Base-by-base conservation (phyloP, 2,113 vertebrate species). In the Paracanthobrama guichenoti region DNA sequence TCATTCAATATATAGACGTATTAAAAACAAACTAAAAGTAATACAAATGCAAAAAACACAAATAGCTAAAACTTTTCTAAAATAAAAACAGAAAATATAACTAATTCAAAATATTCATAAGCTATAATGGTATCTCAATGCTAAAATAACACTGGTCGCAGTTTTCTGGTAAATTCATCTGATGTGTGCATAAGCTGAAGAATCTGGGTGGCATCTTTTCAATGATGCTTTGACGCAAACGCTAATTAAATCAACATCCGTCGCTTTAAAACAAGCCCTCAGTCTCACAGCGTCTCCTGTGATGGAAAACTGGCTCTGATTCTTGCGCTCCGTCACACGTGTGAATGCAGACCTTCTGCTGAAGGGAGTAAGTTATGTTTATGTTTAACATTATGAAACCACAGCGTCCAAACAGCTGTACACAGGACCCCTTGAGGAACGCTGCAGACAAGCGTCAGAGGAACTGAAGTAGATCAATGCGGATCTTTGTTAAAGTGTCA, bases 331-430 rank as follows among this genome's bases (percentile, higher is more conserved):
- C 10, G 0, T 22, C 66, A 22, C 18, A 18, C 6, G 42, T 73
- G 71, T 84, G 81, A 88, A 88, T 88, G 91, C 90, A 91, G 90
- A 93, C 88, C 85, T 92, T 89, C 82, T 69, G 35, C 66, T 42
- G 35, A 42, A 92, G 87, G 26, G 88, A 92, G 39, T 10, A 16
- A 35, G 88, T 89, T 90, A 90, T 93, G 89, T 72, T 77, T 89
- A 82, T 92, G 88, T 93, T 92, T 92, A 91, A 50, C 62, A 13
- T 12, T 46, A 50, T 66, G 53, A 84, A 84, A 75, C 82, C 60
- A 42, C 60, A 81, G 53, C 7, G 2, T 55, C 53, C 53, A 55
- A 55, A 55, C 53, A 22, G 46, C 53, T 24, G 28, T 44, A 64
- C 73, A 60, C 69, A 46, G 42, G n/a, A 72, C 14, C 69, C 42